Base-by-base conservation (phyloP, 2,888 invertebrate species). In the Drosophila melanocephala region DNA sequence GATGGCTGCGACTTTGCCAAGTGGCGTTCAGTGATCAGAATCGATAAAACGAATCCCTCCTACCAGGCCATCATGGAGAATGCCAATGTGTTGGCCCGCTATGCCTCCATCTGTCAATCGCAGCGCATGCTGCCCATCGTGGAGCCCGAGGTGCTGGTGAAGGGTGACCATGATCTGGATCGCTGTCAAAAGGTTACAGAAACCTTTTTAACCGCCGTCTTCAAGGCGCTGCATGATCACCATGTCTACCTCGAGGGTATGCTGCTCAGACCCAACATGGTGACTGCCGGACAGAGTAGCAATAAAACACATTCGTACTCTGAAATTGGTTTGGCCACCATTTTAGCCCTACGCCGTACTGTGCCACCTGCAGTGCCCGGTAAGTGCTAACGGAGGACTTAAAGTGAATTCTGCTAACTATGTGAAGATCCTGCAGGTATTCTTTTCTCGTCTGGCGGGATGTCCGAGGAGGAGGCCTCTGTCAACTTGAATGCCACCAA, bases 211-310 rank as follows among this genome's bases (percentile, higher is more conserved):
- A 96, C 99, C 35, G 98, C 98, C 83, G 97, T 97, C 19, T 99
- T 98, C 96, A 99, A 99, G 94, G 99, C 99, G 5, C 95, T 99
- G 79, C 96, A 95, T 90, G 99, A 99, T 93, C 99, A 99, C 94
- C 98, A 99, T 93, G 98, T 99, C 68, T 99, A 95, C 95, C 95
- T 99, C 86, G 99, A 99, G 94, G 99, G 99, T 78, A 99, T 99
- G 10, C 95, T 99, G 30, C 95, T 99, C 89, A 99, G 99, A 94
- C 99, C 99, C 60, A 99, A 99, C 95, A 99, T 99, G 99, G 99
- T 99, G 39, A 98, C 97, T 56, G 95, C 97, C 64, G 99, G 98
- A 69, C 97, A 97, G 94, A 95, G 95, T 35, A 96, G 96, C 94
- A 93, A 96, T 79, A 97, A 95, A 89, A 96, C 95, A 83, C 96